Percentiles rank a stretch among this genome's conserved stretches.
phyloP scores from a whole-genome alignment of 2,888 invertebrate genomes.

The Steinernema scapterisci region DNA sequence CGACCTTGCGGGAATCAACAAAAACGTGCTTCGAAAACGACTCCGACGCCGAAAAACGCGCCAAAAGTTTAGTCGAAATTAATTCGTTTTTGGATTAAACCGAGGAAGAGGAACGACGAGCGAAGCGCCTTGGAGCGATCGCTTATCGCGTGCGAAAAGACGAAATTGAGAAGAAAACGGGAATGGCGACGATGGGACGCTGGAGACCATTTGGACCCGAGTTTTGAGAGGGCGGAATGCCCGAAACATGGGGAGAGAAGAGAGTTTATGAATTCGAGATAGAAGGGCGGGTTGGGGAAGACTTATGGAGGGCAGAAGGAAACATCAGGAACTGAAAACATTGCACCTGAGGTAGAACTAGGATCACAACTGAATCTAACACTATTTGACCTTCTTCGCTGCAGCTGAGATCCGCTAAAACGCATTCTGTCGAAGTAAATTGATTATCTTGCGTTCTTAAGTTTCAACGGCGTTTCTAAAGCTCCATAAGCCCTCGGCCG shows the following conservation, averaged over 20 bases:
- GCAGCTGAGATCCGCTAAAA: too few relatives aligned
- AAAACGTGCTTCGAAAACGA: background rate
- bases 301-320: too few relatives aligned
- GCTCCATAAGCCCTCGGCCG: too few relatives aligned
- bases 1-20: too few relatives aligned
- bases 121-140: background rate
- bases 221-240: background rate
- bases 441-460: too few relatives aligned
- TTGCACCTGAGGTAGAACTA: too few relatives aligned
- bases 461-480: too few relatives aligned
- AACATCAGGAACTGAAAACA: too few relatives aligned
- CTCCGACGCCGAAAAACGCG: background rate
- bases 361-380: too few relatives aligned
- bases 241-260: background rate
- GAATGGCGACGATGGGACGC: background rate
- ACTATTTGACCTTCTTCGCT: too few relatives aligned
- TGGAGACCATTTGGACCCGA: background rate
- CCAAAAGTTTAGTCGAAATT: background rate
- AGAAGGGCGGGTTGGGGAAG: background rate
- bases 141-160: background rate
- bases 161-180: background rate
- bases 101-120: background rate
- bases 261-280: too few relatives aligned
- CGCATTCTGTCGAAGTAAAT: too few relatives aligned
- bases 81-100: conserved; percentile 25